These are phyloP conservation scores for Holocentrus rufus DNA, from an alignment of 2,797 vertebrate genomes.

Conservation along the genomic window DNA sequence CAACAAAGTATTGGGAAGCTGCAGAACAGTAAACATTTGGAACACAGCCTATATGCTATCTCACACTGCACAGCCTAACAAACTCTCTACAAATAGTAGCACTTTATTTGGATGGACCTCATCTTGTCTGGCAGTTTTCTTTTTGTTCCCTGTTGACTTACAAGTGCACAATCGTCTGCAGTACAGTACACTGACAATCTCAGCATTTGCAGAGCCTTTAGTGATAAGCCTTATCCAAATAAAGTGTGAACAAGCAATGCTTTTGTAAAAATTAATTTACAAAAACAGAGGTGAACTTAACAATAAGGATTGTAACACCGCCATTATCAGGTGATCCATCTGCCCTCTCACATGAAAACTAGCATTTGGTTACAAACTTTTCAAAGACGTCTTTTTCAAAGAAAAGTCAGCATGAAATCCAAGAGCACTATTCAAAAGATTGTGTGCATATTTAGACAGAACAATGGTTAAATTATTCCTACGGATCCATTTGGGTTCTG, in stretches of 20 bases:
- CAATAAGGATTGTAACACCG: background rate
- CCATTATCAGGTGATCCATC: background rate
- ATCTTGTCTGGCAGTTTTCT: conserved; percentile 7
- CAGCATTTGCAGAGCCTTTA: conserved; percentile 10
- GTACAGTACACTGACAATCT: background rate
- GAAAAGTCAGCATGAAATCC: conserved; percentile 3
- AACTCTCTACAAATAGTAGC: conserved; percentile 43
- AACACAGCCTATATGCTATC: conserved; percentile 47
- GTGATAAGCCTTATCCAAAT: conserved; percentile 10
- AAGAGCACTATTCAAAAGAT: conserved; percentile 26
- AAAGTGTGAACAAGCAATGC: conserved; percentile 26
- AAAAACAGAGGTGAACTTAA: background rate
- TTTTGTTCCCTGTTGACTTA: conserved; percentile 6
- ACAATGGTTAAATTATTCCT: conserved; percentile 60
- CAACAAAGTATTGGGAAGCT: conserved; percentile 63
- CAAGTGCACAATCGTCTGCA: background rate
- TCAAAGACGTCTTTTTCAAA: conserved; percentile 15
- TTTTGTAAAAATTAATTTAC: background rate
- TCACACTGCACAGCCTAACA: conserved; percentile 28
- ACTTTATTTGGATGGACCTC: conserved; percentile 17
- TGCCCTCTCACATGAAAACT: background rate
- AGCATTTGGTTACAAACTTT: conserved; percentile 4
- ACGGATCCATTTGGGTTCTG: conserved; percentile 48
- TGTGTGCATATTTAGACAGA: conserved; percentile 5
- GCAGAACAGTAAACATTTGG: conserved; percentile 64